Evolutionary conservation across 2,888 invertebrate species (phyloP).

Genomic region (Drosophila mulleri): DNA sequence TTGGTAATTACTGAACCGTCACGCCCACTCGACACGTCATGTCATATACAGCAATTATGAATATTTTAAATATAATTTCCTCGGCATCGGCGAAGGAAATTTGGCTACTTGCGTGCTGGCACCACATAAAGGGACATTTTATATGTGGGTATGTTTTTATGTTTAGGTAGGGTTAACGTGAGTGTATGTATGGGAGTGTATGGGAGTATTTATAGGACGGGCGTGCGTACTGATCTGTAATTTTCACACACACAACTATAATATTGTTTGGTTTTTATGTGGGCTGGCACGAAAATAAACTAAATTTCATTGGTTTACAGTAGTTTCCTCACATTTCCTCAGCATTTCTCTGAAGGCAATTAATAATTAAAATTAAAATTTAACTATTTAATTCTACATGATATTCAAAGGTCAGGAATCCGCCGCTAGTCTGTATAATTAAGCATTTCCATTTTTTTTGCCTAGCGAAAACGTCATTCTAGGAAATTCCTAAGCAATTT

Average conservation of each 20-base stretch:
- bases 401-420: neutral
- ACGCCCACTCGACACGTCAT: slow-evolving; percentile 42
- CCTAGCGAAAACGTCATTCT: neutral
- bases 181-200: neutral
- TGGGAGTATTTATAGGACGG: neutral
- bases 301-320: slow-evolving; percentile 6
- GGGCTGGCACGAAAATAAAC: slow-evolving; percentile 14
- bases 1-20: slow-evolving; percentile 53
- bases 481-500: neutral
- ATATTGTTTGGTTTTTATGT: too few relatives aligned
- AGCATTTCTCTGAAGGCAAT: neutral
- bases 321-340: neutral
- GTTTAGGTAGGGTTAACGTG: slow-evolving; percentile 5
- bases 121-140: slow-evolving; percentile 49
- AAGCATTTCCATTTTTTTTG: neutral
- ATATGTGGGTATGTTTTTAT: too few relatives aligned
- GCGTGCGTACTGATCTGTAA: slow-evolving; percentile 4
- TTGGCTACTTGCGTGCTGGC: slow-evolving; percentile 53
- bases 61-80: slow-evolving; percentile 10
- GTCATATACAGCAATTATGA: slow-evolving; percentile 25
- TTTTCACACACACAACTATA: slow-evolving; percentile 9
- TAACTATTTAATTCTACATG: neutral
- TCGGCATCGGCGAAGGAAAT: neutral
- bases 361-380: too few relatives aligned
- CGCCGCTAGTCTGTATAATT: neutral